Base-by-base conservation (phyloP, 1,140 invertebrate species). In the Drosophila ercepeae region DNA sequence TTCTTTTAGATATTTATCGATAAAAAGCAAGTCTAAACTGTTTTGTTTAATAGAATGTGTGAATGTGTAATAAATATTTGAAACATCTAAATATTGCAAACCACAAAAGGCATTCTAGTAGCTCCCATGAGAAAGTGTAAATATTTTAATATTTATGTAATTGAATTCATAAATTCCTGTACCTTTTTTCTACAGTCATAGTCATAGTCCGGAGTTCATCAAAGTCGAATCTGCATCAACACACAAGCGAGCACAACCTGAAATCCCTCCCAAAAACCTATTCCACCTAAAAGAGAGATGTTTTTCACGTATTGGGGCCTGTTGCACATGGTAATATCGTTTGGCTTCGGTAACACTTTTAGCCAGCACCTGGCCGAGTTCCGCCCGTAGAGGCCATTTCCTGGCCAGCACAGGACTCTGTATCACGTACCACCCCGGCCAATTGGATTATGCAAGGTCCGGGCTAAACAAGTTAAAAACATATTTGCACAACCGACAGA, bases 391-490 rank as follows among this genome's bases (percentile, higher is more conserved):
- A 41, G 51, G 6, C 42, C 36, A 53, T 48, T 76, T 76, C 53
- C 57, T 50, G 55, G 32, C 54, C 34, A 27, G 23, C 23, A 50
- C 11, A 23, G 25, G 13, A 50, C 19, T 45, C 16, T 52, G 52
- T 23, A 50, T 39, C 55, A n/a, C 39, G 48, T 39, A 18, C 52
- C 25, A 54, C 34, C 16, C 58, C 19, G 50, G 41, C 48, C 68
- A 82, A 78, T 83, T 74, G 65, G 78, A 67, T 68, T 82, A 79
- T 60, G 34, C 61, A 59, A 25, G 42, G 46, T 63, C 61, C 46
- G 67, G 58, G 54, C 61, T 79, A 78, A 79, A 73, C 81, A 64
- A 86, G 76, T 81, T 81, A 64, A 79, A 86, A 79, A 76, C 76
- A 79, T 81, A 73, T 86, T 84, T 76, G 58, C 72, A 64, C 48